These are phyloP conservation scores for Mamestra configurata DNA, from an alignment of 1,140 invertebrate species.

Conservation along the genomic window DNA sequence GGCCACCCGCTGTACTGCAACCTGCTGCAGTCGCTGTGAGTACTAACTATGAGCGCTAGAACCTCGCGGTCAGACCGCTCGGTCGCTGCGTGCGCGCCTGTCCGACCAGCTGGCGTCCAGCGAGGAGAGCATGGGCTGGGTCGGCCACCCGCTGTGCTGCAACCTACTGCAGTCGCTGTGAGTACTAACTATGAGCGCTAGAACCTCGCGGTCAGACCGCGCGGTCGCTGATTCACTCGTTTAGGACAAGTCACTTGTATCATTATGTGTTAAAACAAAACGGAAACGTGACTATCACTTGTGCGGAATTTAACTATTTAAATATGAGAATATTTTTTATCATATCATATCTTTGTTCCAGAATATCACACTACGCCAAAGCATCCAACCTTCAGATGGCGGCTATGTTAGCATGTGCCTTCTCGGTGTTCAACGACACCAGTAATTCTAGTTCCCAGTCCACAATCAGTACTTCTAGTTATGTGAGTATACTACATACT, in stretches of 20 bases:
- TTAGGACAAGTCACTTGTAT: too few relatives aligned
- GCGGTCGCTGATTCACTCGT: too few relatives aligned
- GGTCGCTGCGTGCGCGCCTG: slow-evolving; percentile 84
- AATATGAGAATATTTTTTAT: too few relatives aligned
- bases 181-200: slow-evolving; percentile 75
- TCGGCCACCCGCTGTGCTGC: slow-evolving; percentile 94
- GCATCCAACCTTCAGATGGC: slow-evolving; percentile 97
- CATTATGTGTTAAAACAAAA: too few relatives aligned
- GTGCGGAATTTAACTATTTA: too few relatives aligned
- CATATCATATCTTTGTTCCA: slow-evolving; percentile 70
- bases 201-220: too few relatives aligned
- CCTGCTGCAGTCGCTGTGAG: too few relatives aligned
- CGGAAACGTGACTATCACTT: too few relatives aligned
- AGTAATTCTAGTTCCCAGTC: slow-evolving; percentile 76
- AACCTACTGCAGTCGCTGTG: slow-evolving; percentile 95
- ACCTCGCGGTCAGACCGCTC: slow-evolving; percentile 91
- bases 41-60: slow-evolving; percentile 76
- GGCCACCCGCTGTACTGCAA: too few relatives aligned
- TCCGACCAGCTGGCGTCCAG: slow-evolving; percentile 78
- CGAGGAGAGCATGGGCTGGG: slow-evolving; percentile 92
- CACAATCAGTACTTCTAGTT: slow-evolving; percentile 80
- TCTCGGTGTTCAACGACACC: slow-evolving; percentile 85
- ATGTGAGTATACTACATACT: slow-evolving; percentile 81
- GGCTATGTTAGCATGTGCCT: slow-evolving; percentile 96
- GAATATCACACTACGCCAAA: slow-evolving; percentile 93